Percentiles rank a stretch among this genome's conserved stretches.
phyloP scores from a whole-genome alignment of 1,140 invertebrate species.

The Procambarus clarkii region DNA sequence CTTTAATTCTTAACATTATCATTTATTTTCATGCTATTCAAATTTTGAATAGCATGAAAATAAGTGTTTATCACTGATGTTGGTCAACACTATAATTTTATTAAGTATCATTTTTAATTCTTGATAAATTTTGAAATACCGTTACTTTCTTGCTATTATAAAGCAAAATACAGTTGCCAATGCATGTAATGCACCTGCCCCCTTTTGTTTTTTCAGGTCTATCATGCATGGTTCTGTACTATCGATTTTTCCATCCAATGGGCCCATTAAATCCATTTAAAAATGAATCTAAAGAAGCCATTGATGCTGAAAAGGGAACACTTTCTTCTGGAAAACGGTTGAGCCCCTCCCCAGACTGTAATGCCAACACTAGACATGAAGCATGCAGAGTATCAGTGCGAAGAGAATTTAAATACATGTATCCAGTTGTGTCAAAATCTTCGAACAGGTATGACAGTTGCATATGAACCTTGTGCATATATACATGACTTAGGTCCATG shows the following conservation, averaged over 20 bases:
- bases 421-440: constrained; percentile 15
- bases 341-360: background rate
- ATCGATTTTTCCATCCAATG: constrained; percentile 81
- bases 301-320: background rate
- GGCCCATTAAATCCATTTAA: constrained; percentile 73
- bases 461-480: background rate
- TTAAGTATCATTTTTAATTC: too few relatives aligned
- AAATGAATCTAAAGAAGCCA: background rate
- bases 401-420: constrained; percentile 47
- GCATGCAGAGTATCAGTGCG: constrained; percentile 13
- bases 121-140: too few relatives aligned
- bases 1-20: too few relatives aligned
- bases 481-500: too few relatives aligned
- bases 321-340: background rate
- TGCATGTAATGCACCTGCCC: too few relatives aligned
- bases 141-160: too few relatives aligned
- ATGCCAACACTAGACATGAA: background rate
- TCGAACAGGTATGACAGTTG: constrained; percentile 21
- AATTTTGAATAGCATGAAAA: too few relatives aligned
- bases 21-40: too few relatives aligned
- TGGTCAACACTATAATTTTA: too few relatives aligned
- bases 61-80: too few relatives aligned
- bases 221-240: constrained; percentile 81
- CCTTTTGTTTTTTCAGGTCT: constrained; percentile 77
- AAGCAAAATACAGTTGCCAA: too few relatives aligned